Conservation (phyloP, 2,113 vertebrate species). For the Hippocampus barbouri region DNA sequence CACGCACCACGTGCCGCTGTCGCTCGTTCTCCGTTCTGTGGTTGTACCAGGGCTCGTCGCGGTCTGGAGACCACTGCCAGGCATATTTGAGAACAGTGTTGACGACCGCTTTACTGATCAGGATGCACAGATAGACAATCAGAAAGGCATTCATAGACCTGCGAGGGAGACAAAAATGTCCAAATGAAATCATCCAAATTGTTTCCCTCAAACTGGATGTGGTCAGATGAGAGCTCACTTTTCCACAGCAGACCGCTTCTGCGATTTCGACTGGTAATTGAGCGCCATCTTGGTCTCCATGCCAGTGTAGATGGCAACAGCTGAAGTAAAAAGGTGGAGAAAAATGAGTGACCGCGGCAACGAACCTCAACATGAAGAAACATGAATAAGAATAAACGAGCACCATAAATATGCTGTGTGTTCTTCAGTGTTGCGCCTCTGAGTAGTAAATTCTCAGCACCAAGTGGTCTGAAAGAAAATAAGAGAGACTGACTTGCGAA, state of each 20-base stretch:
- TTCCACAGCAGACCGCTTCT: conserved; percentile 97
- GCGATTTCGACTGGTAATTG: conserved; percentile 97
- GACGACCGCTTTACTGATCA: conserved; percentile 92
- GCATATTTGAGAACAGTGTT: conserved; percentile 90
- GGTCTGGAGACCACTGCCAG: conserved; percentile 87
- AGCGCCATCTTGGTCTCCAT: conserved; percentile 99
- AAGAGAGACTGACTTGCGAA: neutral
- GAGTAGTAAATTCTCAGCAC: conserved; percentile 93
- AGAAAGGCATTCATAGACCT: conserved; percentile 97
- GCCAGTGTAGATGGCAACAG: conserved; percentile 94
- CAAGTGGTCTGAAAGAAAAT: conserved; percentile 80
- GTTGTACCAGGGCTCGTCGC: conserved; percentile 96
- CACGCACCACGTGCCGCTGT: conserved; percentile 84
- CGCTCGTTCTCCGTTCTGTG: conserved; percentile 86
- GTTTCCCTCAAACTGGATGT: neutral
- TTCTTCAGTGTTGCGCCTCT: conserved; percentile 97
- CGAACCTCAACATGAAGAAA: neutral
- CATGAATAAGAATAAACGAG: neutral
- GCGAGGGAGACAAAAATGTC: conserved; percentile 17
- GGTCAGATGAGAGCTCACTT: conserved; percentile 76
- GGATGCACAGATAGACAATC: conserved; percentile 93
- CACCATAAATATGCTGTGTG: conserved; percentile 92
- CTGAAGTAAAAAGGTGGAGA: conserved; percentile 60
- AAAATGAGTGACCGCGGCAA: conserved; percentile 18
- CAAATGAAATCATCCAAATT: neutral